Conservation (phyloP, 2,797 vertebrate genomes). For the Gallinago nigripennis region DNA sequence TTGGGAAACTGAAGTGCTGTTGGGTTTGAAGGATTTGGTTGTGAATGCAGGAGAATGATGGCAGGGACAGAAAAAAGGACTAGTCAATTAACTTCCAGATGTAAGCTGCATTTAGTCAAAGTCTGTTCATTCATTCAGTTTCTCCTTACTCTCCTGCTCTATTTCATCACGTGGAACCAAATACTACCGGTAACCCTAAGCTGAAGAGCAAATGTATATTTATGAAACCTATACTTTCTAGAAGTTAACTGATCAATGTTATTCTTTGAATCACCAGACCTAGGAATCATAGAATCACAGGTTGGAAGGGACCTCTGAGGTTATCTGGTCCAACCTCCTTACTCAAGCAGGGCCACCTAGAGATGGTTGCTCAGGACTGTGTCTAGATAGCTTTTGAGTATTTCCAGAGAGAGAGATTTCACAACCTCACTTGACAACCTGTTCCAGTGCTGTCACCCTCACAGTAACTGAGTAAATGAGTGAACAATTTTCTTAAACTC, state of each 20-base stretch:
- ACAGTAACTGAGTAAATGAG: background rate
- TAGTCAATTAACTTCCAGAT: background rate
- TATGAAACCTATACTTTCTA: constrained; percentile 36
- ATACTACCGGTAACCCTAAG: background rate
- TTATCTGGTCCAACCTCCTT: background rate
- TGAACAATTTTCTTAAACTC: background rate
- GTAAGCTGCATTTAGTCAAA: background rate
- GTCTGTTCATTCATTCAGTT: background rate
- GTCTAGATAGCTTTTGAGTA: background rate
- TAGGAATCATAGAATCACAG: background rate
- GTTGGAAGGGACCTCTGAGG: background rate
- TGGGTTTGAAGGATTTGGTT: background rate
- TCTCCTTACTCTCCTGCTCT: background rate
- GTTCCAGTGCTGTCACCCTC: background rate
- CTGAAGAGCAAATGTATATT: background rate
- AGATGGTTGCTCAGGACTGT: accelerated
- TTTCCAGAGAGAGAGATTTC: background rate
- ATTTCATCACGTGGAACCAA: constrained; percentile 10
- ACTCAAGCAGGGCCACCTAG: background rate
- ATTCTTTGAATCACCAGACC: background rate
- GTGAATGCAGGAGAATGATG: background rate
- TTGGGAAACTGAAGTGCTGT: background rate
- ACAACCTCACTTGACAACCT: background rate
- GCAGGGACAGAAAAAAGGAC: background rate
- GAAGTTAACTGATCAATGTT: background rate